phyloP scores from a whole-genome alignment of 2,797 vertebrate species.

The Leptatherina wallacei region DNA sequence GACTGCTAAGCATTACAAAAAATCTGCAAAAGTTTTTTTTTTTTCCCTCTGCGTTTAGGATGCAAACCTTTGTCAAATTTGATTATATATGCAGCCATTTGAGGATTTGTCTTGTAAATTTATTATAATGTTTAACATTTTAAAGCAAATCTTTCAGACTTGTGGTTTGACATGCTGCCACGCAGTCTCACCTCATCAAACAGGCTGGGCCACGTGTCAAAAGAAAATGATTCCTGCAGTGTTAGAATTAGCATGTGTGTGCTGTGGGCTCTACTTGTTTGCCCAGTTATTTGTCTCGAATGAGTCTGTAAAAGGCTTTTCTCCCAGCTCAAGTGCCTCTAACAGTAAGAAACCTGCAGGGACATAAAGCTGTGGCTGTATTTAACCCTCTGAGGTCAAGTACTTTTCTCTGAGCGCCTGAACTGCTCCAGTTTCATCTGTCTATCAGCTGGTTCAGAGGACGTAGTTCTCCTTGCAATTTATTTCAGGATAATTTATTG shows the following conservation, averaged over 20 bases:
- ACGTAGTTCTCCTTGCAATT: slow-evolving; percentile 20
- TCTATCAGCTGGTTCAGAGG: slow-evolving; percentile 17
- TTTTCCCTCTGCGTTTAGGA: neutral
- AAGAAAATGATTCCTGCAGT: neutral
- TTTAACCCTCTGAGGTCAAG: slow-evolving; percentile 66
- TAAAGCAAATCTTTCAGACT: neutral
- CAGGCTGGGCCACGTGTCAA: neutral
- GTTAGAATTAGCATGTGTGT: neutral
- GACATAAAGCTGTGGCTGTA: slow-evolving; percentile 48
- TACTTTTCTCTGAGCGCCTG: slow-evolving; percentile 37
- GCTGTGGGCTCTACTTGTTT: neutral
- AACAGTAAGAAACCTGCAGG: slow-evolving; percentile 42
- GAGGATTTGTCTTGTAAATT: neutral
- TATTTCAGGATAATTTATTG: slow-evolving; percentile 4
- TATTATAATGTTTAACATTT: neutral
- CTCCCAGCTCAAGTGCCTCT: slow-evolving; percentile 31
- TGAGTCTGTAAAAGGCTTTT: slow-evolving; percentile 7
- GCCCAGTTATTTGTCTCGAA: slow-evolving; percentile 1
- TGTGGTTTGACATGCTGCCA: neutral
- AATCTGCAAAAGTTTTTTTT: no score
- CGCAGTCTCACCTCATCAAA: neutral
- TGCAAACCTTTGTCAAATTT: neutral
- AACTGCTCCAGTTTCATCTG: slow-evolving; percentile 31
- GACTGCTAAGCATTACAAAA: neutral
- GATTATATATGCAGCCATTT: neutral